A percentile compares a stretch with the other conserved stretches of the same genome.
These are phyloP conservation scores for Pterophyllum scalare DNA, from an alignment of 2,113 vertebrate genomes.

Conservation along the genomic window DNA sequence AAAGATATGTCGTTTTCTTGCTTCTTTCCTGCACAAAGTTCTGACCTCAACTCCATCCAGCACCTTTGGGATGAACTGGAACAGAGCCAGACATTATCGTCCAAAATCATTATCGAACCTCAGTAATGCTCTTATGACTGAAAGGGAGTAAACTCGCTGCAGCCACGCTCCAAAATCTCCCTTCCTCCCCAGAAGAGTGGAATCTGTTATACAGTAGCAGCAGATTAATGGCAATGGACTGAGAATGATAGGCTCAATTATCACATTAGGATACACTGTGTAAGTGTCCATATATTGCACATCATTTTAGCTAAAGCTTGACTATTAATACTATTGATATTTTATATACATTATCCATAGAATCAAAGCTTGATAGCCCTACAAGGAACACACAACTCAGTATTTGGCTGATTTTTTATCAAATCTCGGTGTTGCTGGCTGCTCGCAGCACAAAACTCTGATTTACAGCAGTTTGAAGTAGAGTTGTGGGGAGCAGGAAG, in stretches of 20 bases:
- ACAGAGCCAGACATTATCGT: not conserved
- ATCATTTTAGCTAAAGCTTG: not conserved
- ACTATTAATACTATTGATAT: not conserved
- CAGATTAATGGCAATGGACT: not conserved
- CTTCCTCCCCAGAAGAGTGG: not conserved
- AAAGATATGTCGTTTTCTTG: not conserved
- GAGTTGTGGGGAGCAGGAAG: constrained; percentile 3
- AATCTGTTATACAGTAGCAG: not conserved
- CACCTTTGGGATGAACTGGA: constrained; percentile 1
- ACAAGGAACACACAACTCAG: not conserved
- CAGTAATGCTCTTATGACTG: not conserved
- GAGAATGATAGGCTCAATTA: not conserved
- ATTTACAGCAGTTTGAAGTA: constrained; percentile 11
- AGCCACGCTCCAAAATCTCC: not conserved
- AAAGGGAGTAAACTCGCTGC: not conserved
- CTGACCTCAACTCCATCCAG: not conserved
- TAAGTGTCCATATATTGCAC: not conserved
- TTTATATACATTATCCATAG: not conserved
- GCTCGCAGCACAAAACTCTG: not conserved
- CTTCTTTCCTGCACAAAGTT: not conserved
- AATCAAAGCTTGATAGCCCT: not conserved
- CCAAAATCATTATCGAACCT: not conserved
- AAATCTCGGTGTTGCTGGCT: not conserved
- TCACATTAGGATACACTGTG: not conserved
- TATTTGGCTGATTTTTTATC: not conserved